Percentiles rank a stretch among this genome's conserved stretches.
These are phyloP conservation scores for Burhinus bistriatus DNA, from an alignment of 2,113 vertebrate genomes.

Conservation along the genomic window DNA sequence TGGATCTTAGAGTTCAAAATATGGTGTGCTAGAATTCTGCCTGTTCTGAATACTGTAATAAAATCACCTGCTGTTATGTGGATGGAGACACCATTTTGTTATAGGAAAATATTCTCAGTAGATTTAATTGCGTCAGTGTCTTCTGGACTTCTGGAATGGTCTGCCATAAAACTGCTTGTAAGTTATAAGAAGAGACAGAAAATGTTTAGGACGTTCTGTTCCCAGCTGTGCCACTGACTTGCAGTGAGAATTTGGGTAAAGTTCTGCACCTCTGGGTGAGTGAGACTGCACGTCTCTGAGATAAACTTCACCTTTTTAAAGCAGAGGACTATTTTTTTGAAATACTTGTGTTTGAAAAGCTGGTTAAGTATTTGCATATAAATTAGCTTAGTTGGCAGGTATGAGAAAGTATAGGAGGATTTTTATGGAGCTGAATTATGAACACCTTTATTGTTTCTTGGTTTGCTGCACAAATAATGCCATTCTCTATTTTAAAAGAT, in stretches of 20 bases:
- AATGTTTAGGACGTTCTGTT: background rate
- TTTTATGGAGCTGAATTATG: background rate
- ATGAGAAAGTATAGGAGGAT: background rate
- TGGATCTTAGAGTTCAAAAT: background rate
- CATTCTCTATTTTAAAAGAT: background rate
- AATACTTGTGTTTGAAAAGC: background rate
- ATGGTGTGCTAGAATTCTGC: background rate
- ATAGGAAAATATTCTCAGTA: conserved; percentile 1
- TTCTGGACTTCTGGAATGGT: background rate
- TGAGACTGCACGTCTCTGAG: background rate
- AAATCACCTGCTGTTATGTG: conserved; percentile 31
- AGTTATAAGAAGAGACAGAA: background rate
- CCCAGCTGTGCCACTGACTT: background rate
- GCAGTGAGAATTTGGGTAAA: background rate
- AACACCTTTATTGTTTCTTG: background rate
- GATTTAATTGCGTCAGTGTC: background rate
- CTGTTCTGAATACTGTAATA: background rate
- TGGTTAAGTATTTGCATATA: background rate
- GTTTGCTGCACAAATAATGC: background rate
- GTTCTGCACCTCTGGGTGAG: background rate
- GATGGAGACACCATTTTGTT: background rate
- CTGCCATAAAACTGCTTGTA: background rate
- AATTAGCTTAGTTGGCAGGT: background rate
- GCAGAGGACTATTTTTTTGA: background rate
- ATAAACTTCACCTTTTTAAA: background rate